A percentile compares a stretch with the other conserved stretches of the same genome.
Evolutionary conservation across 2,888 invertebrate species (phyloP).

Genomic region (Sphinx pinastri): DNA sequence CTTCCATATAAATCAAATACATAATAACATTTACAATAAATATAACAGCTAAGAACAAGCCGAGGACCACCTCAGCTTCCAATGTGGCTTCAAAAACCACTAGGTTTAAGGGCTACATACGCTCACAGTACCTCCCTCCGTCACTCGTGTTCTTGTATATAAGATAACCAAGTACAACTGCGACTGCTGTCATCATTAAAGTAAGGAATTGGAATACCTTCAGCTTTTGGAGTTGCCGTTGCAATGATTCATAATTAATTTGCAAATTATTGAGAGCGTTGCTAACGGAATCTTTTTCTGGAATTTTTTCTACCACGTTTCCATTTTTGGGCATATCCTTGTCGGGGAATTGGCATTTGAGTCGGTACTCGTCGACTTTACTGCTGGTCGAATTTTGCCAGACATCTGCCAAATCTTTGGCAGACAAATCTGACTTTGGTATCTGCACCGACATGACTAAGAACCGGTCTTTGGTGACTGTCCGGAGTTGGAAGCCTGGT

Average conservation of each 20-base stretch:
- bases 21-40: constrained; percentile 51
- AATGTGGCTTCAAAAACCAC: constrained; percentile 68
- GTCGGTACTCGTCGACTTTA: constrained; percentile 88
- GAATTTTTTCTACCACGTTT: constrained; percentile 49
- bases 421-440: constrained; percentile 81
- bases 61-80: constrained; percentile 43
- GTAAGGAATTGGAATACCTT: constrained; percentile 67
- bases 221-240: constrained; percentile 60
- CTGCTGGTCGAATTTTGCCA: constrained; percentile 87
- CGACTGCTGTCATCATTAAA: constrained; percentile 56
- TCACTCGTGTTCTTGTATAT: constrained; percentile 62
- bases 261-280: constrained; percentile 84
- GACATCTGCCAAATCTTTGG: constrained; percentile 87
- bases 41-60: constrained; percentile 45
- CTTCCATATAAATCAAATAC: constrained; percentile 46
- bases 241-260: constrained; percentile 60
- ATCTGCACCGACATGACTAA: constrained; percentile 92
- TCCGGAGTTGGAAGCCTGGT: constrained; percentile 87
- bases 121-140: constrained; percentile 61
- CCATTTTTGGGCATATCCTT: constrained; percentile 69
- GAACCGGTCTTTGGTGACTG: constrained; percentile 92
- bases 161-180: constrained; percentile 62
- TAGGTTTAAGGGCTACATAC: constrained; percentile 65
- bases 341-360: constrained; percentile 86
- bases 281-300: constrained; percentile 90